These are phyloP conservation scores for Oscheius sp. DNA, from an alignment of 2,888 invertebrate genomes.

Conservation along the genomic window DNA sequence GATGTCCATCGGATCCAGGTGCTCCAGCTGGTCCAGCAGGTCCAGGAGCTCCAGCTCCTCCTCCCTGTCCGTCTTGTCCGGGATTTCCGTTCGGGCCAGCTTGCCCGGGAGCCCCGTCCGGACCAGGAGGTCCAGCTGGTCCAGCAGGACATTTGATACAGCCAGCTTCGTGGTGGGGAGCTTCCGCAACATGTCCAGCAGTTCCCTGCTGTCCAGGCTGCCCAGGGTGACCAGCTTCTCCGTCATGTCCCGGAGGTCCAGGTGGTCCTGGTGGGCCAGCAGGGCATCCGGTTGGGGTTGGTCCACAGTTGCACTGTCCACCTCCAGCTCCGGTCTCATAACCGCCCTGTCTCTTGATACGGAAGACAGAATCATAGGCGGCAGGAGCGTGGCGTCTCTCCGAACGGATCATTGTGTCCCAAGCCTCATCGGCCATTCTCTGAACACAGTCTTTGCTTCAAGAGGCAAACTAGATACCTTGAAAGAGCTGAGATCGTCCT, in stretches of 20 bases:
- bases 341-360: conserved; percentile 43
- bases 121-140: conserved; percentile 52
- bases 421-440: conserved; percentile 51
- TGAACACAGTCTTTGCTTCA: not conserved
- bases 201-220: conserved; percentile 53
- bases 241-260: conserved; percentile 47
- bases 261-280: conserved; percentile 55
- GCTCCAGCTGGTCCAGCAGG: conserved; percentile 53
- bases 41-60: conserved; percentile 45
- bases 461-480: conserved; percentile 22
- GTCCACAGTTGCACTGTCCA: conserved; percentile 46
- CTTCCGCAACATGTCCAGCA: conserved; percentile 53
- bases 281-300: conserved; percentile 51
- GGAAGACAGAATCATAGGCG: conserved; percentile 44
- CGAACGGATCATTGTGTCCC: conserved; percentile 47
- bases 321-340: conserved; percentile 40
- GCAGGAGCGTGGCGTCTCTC: conserved; percentile 39
- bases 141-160: conserved; percentile 57
- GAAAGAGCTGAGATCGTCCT: conserved; percentile 49
- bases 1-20: conserved; percentile 47
- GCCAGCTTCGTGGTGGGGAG: conserved; percentile 22
- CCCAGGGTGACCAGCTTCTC: conserved; percentile 52
- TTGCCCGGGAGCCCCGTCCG: conserved; percentile 51
- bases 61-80: conserved; percentile 37
- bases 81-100: conserved; percentile 46